Conservation (phyloP, 2,888 invertebrate species). For the Macrosoma leucophasiata region DNA sequence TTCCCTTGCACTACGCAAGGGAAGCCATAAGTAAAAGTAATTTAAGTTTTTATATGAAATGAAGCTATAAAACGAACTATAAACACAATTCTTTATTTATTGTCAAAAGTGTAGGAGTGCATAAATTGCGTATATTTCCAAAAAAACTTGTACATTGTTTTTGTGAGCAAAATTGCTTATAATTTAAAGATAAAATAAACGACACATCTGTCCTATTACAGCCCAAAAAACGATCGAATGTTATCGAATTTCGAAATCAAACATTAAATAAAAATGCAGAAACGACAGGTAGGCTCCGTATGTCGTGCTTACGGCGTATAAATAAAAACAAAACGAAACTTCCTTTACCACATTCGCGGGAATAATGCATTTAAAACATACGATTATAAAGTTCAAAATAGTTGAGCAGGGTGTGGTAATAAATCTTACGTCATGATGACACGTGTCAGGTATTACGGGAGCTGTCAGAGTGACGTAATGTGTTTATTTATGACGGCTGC, state of each 20-base stretch:
- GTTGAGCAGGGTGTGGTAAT: constrained; percentile 20
- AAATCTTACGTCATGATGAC: constrained; percentile 50
- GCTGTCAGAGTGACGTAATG: constrained; percentile 63
- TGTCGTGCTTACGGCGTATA: constrained; percentile 29
- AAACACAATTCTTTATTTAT: no score
- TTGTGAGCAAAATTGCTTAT: no score
- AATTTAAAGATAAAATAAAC: no score
- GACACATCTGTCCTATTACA: no score
- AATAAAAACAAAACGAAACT: constrained; percentile 29
- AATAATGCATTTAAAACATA: constrained; percentile 26
- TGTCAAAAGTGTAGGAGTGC: no score
- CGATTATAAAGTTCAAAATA: constrained; percentile 26
- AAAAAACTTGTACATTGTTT: no score
- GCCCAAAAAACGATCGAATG: no score
- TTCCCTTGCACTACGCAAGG: no score
- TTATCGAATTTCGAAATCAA: constrained; percentile 46
- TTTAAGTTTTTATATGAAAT: no score
- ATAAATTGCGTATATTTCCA: no score
- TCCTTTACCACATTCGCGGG: constrained; percentile 7
- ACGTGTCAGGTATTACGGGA: constrained; percentile 56
- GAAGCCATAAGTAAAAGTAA: no score
- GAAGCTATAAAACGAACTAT: no score
- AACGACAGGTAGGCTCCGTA: constrained; percentile 50
- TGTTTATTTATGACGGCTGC: constrained; percentile 56
- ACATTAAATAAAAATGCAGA: constrained; percentile 46